Base-by-base conservation (phyloP, 23 tunicate species). In the Pegea sp. region DNA sequence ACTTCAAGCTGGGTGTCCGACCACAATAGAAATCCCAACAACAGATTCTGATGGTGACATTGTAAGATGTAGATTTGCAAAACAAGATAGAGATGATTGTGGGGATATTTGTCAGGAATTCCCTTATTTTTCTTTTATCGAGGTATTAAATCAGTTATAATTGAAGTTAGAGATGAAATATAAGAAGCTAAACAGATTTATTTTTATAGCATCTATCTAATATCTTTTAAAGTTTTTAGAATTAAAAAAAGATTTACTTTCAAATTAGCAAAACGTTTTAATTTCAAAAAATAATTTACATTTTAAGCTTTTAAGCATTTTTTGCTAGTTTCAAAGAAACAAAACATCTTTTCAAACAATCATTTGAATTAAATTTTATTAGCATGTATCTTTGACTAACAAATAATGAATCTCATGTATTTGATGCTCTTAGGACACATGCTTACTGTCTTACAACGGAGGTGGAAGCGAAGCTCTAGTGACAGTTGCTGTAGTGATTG, bases 1-100 rank as follows among this genome's bases (percentile, higher is more conserved):
- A 42, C 50, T 81, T 59, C 93, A 72, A 44, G 60, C 57, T 16
- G 93, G 81, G 6, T 81, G 93, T 53, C 93, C 93, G 22, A 29
- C 5, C 20, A 53, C 65, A 18, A 33, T 81, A 2, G 48, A 66
- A 23, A 42, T 81, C 1, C 67, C 74, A 34, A 56, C 64, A 20
- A 46, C 71, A 5, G 93, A 81, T 52, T 63, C 68, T 2, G 75
- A 81, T 48, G 69, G 48, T 13, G 81, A 81, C 38, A 34, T 18
- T 18, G 61, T 72, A 2, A 27, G 32, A 5, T 81, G 93, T 46
- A 49, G 75, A 8, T 66, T 72, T 56, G 75, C 56, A 28, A n/a
- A n/a, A n/a, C 20, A 3, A 1, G 58, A 52, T 11, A 27, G 25
- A 2, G 26, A 38, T 7, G 71, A 72, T 26, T 72, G 80, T 65